A percentile compares a stretch with the other conserved stretches of the same genome.
These are phyloP conservation scores for Aleiodes sp. DNA, from an alignment of 1,140 invertebrate species.

Conservation along the genomic window DNA sequence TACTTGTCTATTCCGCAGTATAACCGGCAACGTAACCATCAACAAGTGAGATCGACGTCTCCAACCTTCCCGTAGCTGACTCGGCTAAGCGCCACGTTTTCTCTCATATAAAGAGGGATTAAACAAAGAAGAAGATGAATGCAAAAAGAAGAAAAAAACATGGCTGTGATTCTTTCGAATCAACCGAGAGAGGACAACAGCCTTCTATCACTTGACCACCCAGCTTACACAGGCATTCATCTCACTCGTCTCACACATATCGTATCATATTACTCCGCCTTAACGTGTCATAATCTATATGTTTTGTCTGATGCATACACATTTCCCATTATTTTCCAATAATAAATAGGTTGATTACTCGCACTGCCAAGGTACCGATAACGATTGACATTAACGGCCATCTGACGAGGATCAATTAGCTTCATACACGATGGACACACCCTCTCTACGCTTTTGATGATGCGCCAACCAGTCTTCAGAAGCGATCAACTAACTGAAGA, in stretches of 20 bases:
- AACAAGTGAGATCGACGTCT: too few species aligned
- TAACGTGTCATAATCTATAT: background rate
- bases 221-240: constrained; percentile 19
- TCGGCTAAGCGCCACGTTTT: too few species aligned
- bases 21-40: too few species aligned
- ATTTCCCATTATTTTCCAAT: too few species aligned
- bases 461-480: background rate
- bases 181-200: constrained; percentile 6
- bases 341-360: too few species aligned
- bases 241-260: constrained; percentile 8
- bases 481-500: background rate
- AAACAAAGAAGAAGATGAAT: too few species aligned
- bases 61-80: too few species aligned
- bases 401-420: constrained; percentile 16
- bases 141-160: background rate
- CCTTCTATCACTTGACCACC: constrained; percentile 27
- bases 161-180: too few species aligned
- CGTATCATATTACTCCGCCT: constrained; percentile 5
- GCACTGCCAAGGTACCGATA: background rate
- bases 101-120: too few species aligned
- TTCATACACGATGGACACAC: background rate
- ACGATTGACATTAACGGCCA: constrained; percentile 12
- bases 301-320: too few species aligned
- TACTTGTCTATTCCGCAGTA: too few species aligned
- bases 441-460: background rate